Base-by-base conservation (phyloP, 2,113 vertebrate species). In the Cyphomyrus plagiostoma region DNA sequence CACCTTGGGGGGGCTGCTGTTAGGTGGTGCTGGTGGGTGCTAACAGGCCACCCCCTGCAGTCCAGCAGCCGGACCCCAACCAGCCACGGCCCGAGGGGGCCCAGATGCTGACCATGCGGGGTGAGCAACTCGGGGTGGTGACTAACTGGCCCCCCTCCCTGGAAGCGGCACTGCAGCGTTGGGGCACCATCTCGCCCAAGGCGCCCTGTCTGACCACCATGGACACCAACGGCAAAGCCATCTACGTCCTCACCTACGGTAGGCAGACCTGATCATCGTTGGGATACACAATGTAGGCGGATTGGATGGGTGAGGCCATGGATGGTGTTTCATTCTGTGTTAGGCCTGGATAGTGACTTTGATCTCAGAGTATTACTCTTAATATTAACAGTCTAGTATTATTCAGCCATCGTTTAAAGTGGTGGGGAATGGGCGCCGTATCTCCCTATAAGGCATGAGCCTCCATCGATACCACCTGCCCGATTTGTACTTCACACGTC, bases 231-330 rank as follows among this genome's bases (percentile, higher is more conserved):
- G 98, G 98, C 89, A 99, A 99, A 92, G 98, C 98, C 48, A 96
- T 99, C 87, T 99, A 99, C 46, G 97, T 99, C 92, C 98, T 99
- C 91, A 99, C 98, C 90, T 99, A 99, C 0, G 98, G 98, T 99
- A 93, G 95, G 49, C 19, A 50, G 39, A 8, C 45, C 70, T 3
- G 23, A 52, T 5, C 9, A 4, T 45, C 42, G 6, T 45, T 21
- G 39, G 77, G 19, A 10, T 82, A 39, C 56, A 9, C 23, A 8
- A 1, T 62, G 21, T n/a, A n/a, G 39, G 13, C 77, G 8, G 35
- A 21, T 42, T 80, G 58, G 58, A 2, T 66, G 58, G 23, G 58
- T 26, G 9, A 26, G n/a, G 62, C 62, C 62, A 66, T 66, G 23
- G 62, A n/a, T n/a, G 62, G 9, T 66, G 56, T n/a, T 4, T 62